phyloP scores from a whole-genome alignment of 2,797 vertebrate genomes.

The Acrossocheilus fasciatus region DNA sequence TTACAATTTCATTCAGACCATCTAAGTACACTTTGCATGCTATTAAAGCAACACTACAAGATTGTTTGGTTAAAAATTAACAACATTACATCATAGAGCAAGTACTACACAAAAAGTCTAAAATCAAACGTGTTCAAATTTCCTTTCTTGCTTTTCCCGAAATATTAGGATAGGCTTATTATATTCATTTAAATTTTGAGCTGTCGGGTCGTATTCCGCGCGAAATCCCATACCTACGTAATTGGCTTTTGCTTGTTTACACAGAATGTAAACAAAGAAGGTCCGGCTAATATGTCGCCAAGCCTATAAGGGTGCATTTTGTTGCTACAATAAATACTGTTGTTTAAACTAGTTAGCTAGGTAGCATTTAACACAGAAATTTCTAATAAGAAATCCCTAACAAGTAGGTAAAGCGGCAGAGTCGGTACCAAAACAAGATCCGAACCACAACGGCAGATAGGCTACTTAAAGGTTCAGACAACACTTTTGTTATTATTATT shows the following conservation, averaged over 20 bases:
- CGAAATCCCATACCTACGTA: not conserved
- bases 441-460: not conserved
- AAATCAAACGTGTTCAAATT: not conserved
- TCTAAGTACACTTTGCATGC: not conserved
- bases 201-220: not conserved
- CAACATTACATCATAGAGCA: not conserved
- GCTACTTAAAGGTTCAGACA: too few relatives aligned
- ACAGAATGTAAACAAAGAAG: not conserved
- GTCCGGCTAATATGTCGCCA: not conserved
- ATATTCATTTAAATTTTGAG: not conserved
- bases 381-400: not conserved
- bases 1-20: not conserved
- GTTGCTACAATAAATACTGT: not conserved
- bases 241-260: not conserved
- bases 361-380: not conserved
- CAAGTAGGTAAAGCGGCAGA: not conserved
- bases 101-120: not conserved
- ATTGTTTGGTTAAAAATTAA: not conserved
- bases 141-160: not conserved
- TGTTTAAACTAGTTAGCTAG: not conserved
- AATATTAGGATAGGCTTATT: not conserved
- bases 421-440: not conserved
- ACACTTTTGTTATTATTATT: too few relatives aligned
- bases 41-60: not conserved
- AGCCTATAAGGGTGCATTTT: not conserved